Evolutionary conservation across 2,113 vertebrate genomes (phyloP).

Genomic region (Cottus gobio): DNA sequence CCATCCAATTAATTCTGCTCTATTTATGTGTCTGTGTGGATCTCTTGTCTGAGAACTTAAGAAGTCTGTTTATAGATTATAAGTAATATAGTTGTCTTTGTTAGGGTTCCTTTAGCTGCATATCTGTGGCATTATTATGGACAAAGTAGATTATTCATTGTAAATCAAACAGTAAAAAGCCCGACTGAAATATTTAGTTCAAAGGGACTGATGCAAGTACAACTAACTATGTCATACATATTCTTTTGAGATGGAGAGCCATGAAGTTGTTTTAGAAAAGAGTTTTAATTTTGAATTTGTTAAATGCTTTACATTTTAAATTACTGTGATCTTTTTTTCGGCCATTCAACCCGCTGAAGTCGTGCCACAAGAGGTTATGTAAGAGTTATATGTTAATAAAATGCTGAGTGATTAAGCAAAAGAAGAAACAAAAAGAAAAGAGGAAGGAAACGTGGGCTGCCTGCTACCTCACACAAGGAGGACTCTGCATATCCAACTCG

Average conservation of each 20-base stretch:
- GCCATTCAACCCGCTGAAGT: conserved; percentile 14
- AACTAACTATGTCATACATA: background rate
- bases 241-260: background rate
- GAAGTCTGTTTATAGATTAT: background rate
- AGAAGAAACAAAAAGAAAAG: conserved; percentile 2
- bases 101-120: background rate
- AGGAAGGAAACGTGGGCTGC: conserved; percentile 28
- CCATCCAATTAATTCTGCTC: background rate
- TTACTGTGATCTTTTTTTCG: background rate
- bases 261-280: background rate
- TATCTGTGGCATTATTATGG: background rate
- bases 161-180: background rate
- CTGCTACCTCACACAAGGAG: background rate
- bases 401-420: conserved; percentile 1
- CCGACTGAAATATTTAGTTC: background rate
- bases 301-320: background rate
- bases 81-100: background rate
- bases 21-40: background rate
- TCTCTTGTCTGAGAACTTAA: background rate
- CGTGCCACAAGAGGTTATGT: conserved; percentile 10
- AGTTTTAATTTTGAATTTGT: background rate
- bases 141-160: background rate
- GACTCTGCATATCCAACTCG: conserved; percentile 26
- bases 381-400: conserved; percentile 17
- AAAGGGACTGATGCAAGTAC: background rate